Evolutionary conservation across 2,797 vertebrate genomes (phyloP).

Genomic region (Acanthopagrus latus): DNA sequence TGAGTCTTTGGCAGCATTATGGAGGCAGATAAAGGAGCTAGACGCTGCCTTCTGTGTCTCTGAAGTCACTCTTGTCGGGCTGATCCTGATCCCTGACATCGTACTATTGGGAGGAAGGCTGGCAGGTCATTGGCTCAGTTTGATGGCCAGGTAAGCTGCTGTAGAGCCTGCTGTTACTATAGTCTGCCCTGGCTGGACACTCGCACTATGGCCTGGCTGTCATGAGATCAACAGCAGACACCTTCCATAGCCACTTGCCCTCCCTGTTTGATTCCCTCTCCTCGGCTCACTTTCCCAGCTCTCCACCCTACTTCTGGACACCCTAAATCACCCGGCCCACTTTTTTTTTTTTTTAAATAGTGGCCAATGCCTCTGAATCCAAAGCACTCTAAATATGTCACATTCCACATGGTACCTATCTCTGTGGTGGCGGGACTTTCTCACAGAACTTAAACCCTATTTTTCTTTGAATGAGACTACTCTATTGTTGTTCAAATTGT

Average conservation of each 20-base stretch:
- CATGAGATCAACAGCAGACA: conserved; percentile 53
- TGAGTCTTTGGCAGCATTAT: conserved; percentile 79
- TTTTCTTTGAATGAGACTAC: conserved; percentile 82
- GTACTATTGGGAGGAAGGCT: conserved; percentile 61
- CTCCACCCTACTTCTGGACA: conserved; percentile 39
- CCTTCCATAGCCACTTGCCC: conserved; percentile 39
- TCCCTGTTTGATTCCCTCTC: conserved; percentile 8
- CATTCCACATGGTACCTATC: conserved; percentile 80
- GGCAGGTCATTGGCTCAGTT: conserved; percentile 70
- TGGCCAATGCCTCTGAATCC: conserved; percentile 48
- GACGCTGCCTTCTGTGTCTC: conserved; percentile 80
- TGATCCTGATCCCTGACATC: conserved; percentile 78
- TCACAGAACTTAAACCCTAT: conserved; percentile 85
- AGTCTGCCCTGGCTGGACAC: conserved; percentile 50
- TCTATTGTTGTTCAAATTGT: conserved; percentile 83
- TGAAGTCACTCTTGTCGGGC: conserved; percentile 72
- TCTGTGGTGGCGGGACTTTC: conserved; percentile 77
- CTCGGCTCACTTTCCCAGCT: conserved; percentile 25
- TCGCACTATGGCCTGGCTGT: conserved; percentile 57
- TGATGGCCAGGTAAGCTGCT: conserved; percentile 79
- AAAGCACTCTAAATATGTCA: conserved; percentile 71
- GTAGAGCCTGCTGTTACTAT: conserved; percentile 67
- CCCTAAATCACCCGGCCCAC: conserved; percentile 35
- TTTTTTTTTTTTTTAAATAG: conserved; percentile 49
- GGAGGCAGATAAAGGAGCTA: conserved; percentile 76